Evolutionary conservation across 2,888 invertebrate species (phyloP).

Genomic region (Euclidia mi): DNA sequence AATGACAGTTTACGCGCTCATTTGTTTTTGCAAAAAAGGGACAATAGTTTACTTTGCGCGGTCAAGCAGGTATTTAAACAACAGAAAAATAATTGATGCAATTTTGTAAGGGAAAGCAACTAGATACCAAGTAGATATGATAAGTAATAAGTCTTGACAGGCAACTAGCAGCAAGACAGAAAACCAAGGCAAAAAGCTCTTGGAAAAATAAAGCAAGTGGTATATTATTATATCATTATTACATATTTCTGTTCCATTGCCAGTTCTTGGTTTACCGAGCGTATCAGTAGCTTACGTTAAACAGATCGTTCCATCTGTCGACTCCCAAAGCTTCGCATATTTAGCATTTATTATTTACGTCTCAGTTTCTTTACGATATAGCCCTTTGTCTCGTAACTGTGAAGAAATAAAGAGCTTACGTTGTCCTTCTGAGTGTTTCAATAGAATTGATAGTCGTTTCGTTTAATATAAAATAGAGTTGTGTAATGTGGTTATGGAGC

Average conservation of each 20-base stretch:
- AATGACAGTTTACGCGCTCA: too few species aligned
- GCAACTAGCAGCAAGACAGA: too few species aligned
- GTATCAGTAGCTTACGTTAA: constrained; percentile 13
- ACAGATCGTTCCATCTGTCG: constrained; percentile 27
- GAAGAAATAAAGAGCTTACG: constrained; percentile 19
- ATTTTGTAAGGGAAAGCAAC: too few species aligned
- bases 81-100: too few species aligned
- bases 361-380: constrained; percentile 8
- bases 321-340: constrained; percentile 6
- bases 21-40: too few species aligned
- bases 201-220: too few species aligned
- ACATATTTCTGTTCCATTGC: not conserved
- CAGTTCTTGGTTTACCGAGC: constrained; percentile 3
- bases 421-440: not conserved
- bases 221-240: not conserved
- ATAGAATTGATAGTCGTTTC: not conserved
- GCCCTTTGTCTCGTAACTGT: constrained; percentile 4
- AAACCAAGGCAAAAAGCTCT: too few species aligned
- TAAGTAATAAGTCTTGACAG: too few species aligned
- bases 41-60: too few species aligned
- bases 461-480: not conserved
- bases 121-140: too few species aligned
- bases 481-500: not conserved
- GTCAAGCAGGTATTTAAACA: too few species aligned
- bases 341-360: constrained; percentile 44